These are phyloP conservation scores for Nesogale talazaci DNA, from an alignment of 2,113 vertebrate genomes.

Conservation along the genomic window DNA sequence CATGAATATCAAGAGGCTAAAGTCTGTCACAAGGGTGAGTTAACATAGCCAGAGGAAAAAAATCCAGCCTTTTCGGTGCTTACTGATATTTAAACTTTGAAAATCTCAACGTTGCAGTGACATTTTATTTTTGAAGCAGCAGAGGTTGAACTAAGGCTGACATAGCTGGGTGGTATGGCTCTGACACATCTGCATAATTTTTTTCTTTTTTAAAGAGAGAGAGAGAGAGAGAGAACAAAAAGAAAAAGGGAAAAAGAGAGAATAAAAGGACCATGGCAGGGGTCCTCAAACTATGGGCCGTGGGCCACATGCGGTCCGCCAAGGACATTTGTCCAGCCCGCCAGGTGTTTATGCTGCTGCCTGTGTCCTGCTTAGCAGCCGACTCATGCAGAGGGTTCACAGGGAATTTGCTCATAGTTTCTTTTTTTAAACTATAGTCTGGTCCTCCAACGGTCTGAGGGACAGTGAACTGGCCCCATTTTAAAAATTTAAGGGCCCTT, in stretches of 20 bases:
- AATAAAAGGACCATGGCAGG: too few species aligned
- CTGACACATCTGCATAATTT: not conserved
- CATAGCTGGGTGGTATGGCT: not conserved
- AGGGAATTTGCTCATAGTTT: too few species aligned
- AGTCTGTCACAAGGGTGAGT: slow-evolving; percentile 40
- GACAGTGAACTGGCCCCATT: too few species aligned
- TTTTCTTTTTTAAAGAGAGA: not conserved
- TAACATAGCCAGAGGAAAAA: not conserved
- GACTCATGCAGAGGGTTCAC: too few species aligned
- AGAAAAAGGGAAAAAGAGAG: not conserved
- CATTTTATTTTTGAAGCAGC: slow-evolving; percentile 55
- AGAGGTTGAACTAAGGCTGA: slow-evolving; percentile 28
- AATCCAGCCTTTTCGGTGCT: slow-evolving; percentile 31
- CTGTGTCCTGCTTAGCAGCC: too few species aligned
- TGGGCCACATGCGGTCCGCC: too few species aligned
- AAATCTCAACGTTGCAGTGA: slow-evolving; percentile 49
- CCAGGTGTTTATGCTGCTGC: too few species aligned
- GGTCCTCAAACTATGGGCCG: too few species aligned
- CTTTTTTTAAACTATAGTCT: too few species aligned
- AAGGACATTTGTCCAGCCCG: too few species aligned
- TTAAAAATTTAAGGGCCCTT: too few species aligned
- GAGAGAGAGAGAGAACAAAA: not conserved
- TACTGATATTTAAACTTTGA: slow-evolving; percentile 67
- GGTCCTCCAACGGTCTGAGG: too few species aligned
- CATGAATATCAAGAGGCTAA: slow-evolving; percentile 22